These are phyloP conservation scores for Coluber constrictor DNA, from an alignment of 2,797 vertebrate genomes.

Conservation along the genomic window DNA sequence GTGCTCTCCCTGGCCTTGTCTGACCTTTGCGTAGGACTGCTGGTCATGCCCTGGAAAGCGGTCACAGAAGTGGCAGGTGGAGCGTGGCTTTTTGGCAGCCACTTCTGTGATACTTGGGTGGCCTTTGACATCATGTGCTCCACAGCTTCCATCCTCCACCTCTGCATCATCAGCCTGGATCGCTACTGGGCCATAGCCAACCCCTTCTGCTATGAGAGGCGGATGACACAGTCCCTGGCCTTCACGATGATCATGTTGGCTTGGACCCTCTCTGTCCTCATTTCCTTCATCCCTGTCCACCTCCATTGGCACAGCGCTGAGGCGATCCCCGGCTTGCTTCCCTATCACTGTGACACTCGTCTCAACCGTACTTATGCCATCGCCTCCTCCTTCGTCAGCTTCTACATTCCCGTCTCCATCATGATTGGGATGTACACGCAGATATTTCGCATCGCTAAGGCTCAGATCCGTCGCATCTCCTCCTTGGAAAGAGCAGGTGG, in stretches of 20 bases:
- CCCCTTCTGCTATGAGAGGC: constrained; percentile 78
- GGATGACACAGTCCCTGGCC: constrained; percentile 77
- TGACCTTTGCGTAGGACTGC: constrained; percentile 78
- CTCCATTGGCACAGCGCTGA: constrained; percentile 76
- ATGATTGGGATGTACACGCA: constrained; percentile 82
- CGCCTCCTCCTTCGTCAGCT: constrained; percentile 80
- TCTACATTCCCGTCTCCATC: constrained; percentile 82
- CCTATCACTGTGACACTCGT: constrained; percentile 68
- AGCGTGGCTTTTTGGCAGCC: constrained; percentile 74
- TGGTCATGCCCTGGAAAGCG: constrained; percentile 82
- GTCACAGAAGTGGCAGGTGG: constrained; percentile 76
- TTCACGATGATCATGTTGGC: constrained; percentile 78
- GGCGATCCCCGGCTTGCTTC: not conserved
- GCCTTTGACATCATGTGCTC: constrained; percentile 85
- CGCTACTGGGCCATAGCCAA: constrained; percentile 83
- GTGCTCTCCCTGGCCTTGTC: constrained; percentile 81
- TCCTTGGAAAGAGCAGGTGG: constrained; percentile 75
- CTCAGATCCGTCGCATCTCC: constrained; percentile 78
- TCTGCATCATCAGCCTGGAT: constrained; percentile 84
- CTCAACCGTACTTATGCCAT: constrained; percentile 78
- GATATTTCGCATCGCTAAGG: constrained; percentile 82
- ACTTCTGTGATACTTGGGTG: constrained; percentile 80
- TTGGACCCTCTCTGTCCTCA: constrained; percentile 80
- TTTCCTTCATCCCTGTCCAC: constrained; percentile 81
- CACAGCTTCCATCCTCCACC: constrained; percentile 81